Evolutionary conservation across 2,113 vertebrate species (phyloP), one percentile per base, ranked within the genome.

Genomic region (Pogona vitticeps): DNA sequence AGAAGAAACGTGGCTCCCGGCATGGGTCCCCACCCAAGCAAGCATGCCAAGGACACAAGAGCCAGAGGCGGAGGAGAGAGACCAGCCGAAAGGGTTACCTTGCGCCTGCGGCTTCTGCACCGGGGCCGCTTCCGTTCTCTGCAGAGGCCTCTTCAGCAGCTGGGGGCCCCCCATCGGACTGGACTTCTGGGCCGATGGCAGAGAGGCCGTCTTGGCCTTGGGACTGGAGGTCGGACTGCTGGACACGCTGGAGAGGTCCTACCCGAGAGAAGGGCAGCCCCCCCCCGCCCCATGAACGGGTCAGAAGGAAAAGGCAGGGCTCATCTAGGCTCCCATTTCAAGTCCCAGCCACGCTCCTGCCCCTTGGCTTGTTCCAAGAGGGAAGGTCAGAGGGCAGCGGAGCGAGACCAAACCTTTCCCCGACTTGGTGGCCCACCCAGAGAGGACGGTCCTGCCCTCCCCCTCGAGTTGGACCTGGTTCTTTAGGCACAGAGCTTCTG

Each of bases 151-250:
- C 96, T 98, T 99, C 61, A 99, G 97, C 76, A 98, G 95, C 95
- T 98, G 98, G 0, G 98, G 95, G 82, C 97, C 94, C 36, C 97
- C 96, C 9, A 97, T 95, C 85, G 97, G 98, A 91, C 96, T 96
- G 87, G 98, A 96, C 92, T 99, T 99, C 95, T 98, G 98, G 26
- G 97, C 93, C 0, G 98, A 97, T 31, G 98, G 94, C 90, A 98
- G 91, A 0, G 97, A 93, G 0, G 97, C 96, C 33, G 97, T 95
- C 94, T 98, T 99, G 42, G 98, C 97, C 96, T 99, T 99, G 84
- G 99, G 99, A 91, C 98, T 99, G 46, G 98, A 99, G 0, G 98
- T 98, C 78, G 98, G 98, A 92, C 99, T 99, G 93, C 98, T 99
- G 90, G 98, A 99, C 73, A 99, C 98, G 2, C 98, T 99, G 87